Conservation (phyloP, 2,888 invertebrate genomes). For the Scaptodrosophila latifasciaeformis region DNA sequence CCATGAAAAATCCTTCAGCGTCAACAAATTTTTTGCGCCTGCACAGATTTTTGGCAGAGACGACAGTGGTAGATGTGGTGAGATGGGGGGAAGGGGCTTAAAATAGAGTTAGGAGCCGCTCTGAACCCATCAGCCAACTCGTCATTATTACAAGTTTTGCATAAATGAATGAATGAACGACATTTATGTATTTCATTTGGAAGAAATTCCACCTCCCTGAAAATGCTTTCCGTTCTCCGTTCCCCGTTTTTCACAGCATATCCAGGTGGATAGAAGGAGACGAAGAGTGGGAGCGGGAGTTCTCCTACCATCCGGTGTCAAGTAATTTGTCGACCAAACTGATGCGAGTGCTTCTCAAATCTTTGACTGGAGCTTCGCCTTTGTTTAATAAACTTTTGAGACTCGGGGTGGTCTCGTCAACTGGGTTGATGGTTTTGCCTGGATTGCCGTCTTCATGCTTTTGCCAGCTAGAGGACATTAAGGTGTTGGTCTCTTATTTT, state of each 20-base stretch:
- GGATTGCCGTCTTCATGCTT: too few species aligned
- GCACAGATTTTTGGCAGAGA: constrained; percentile 24
- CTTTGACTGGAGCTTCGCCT: constrained; percentile 32
- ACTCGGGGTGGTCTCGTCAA: too few species aligned
- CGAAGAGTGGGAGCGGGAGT: not conserved
- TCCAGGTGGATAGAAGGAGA: not conserved
- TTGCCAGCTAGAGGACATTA: not conserved
- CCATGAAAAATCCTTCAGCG: constrained; percentile 56
- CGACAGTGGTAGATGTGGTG: not conserved
- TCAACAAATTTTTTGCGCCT: constrained; percentile 49
- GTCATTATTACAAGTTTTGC: constrained; percentile 65
- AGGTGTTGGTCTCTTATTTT: too few species aligned
- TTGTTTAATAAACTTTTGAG: constrained; percentile 50
- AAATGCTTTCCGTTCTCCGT: too few species aligned
- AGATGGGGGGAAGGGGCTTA: too few species aligned
- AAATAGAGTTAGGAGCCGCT: too few species aligned
- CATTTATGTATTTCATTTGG: constrained; percentile 62
- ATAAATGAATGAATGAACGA: constrained; percentile 49
- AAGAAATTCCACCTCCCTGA: constrained; percentile 26
- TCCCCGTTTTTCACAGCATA: too few species aligned
- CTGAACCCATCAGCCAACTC: constrained; percentile 21
- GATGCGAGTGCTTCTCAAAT: constrained; percentile 47
- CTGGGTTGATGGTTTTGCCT: too few species aligned
- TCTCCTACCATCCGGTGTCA: constrained; percentile 6
- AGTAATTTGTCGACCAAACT: constrained; percentile 45